Base-by-base conservation (phyloP, 1,140 invertebrate genomes). In the Lordiphosa clarofinis region DNA sequence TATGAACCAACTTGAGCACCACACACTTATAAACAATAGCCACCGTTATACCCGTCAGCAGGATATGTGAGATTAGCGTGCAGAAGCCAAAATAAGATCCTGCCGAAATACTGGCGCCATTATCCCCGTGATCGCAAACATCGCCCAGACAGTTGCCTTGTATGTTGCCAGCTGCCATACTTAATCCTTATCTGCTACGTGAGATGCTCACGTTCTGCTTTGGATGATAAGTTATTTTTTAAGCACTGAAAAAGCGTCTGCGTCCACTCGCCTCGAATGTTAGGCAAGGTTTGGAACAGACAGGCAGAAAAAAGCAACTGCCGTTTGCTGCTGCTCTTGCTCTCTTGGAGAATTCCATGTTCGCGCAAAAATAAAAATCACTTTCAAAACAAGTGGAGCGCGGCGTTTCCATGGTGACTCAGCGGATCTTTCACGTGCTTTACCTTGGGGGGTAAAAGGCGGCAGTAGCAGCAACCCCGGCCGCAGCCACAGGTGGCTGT, bases 381-480 rank as follows among this genome's bases (percentile, higher is more conserved):
- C 67, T 71, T 72, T 76, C 59, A 67, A 58, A 82, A 36, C 59
- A 62, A 82, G 39, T 84, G 59, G 68, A 84, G 72, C 78, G 44
- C 46, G 39, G 46, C 38, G 48, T 33, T 54, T 11, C 46, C 50
- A 37, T 12, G 33, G 13, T 82, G 76, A 82, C 19, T 84, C 78
- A 84, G 63, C 76, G 15, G 36, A 24, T 63, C 67, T 61, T 81
- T 71, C 76, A 76, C 67, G 76, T 81, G 76, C 65, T 58, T 82
- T 55, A 82, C 76, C 76, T 82, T 82, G 76, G 76, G 6, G 57
- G 33, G 76, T 70, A 73, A 81, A 81, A 81, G 76, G 72, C 72
- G 75, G 70, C 74, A 76, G 57, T 33, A 39, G 67, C 53, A 37
- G 28, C 43, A 55, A 11, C 33, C 9, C 11, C 48, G 13, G 39